Conservation (phyloP, 2,888 invertebrate species). For the Microdon myrmicae region DNA sequence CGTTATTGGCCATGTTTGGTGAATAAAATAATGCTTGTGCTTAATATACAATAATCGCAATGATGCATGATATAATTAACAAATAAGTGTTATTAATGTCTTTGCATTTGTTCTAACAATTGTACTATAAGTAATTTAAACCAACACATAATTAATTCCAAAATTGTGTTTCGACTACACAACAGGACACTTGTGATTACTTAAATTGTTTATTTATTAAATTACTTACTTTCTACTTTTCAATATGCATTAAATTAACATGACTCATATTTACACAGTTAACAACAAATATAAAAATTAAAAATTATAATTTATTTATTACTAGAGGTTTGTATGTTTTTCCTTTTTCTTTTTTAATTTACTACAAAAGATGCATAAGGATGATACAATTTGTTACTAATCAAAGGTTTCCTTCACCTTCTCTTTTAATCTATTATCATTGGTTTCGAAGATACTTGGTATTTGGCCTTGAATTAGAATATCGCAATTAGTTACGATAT, state of each 20-base stretch:
- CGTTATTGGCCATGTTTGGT: conserved; percentile 41
- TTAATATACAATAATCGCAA: conserved; percentile 41
- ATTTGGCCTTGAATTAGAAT: conserved; percentile 47
- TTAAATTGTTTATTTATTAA: conserved; percentile 4
- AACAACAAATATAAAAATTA: conserved; percentile 12
- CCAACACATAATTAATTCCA: conserved; percentile 41
- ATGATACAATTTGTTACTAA: conserved; percentile 53
- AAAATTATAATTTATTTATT: no score
- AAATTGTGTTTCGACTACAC: conserved; percentile 31
- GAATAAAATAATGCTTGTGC: conserved; percentile 35
- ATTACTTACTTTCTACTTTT: conserved; percentile 25
- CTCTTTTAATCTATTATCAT: conserved; percentile 18
- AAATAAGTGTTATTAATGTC: conserved; percentile 41
- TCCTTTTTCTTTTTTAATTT: conserved; percentile 33
- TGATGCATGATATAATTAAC: conserved; percentile 27
- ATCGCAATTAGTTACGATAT: conserved; percentile 40
- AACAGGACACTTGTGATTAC: conserved; percentile 32
- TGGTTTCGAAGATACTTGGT: conserved; percentile 32
- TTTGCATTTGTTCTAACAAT: conserved; percentile 50
- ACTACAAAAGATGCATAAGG: conserved; percentile 56
- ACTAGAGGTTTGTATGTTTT: conserved; percentile 21
- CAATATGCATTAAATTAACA: conserved; percentile 6
- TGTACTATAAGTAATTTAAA: conserved; percentile 46
- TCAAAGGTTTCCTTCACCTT: no score
- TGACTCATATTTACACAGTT: conserved; percentile 38